Evolutionary conservation across 2,113 vertebrate genomes (phyloP), one percentile per base, ranked within the genome.

Genomic region (Pogona vitticeps): DNA sequence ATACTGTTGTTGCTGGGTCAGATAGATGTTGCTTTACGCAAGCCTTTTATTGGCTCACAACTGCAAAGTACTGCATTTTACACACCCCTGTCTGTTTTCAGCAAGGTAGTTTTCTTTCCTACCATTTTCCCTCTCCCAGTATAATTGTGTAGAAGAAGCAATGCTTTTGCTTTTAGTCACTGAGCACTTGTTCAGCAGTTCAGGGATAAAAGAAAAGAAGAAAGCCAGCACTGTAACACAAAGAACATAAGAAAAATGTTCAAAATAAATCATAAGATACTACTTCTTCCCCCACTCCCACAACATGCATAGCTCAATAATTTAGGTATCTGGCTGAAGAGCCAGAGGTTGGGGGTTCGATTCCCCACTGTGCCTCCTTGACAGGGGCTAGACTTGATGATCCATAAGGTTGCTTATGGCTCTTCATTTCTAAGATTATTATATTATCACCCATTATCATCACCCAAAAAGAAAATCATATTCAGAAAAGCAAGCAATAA

Each of bases 1-100:
- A 94, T 84, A 79, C 46, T 93, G 72, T 88, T 94, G 93, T 91
- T 92, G 86, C 72, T 91, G 87, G 80, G 52, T 91, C 85, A 90
- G 85, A 95, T 86, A 52, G 95, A 90, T 83, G 86, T 40, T 89
- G 80, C 59, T 90, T 76, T 93, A 92, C 90, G 88, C 52, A 91
- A 88, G 71, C 20, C 6, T 80, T 93, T 93, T 91, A 91, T 81
- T 92, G 78, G 46, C 38, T 90, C 82, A 76, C 65, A 86, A 36
- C 83, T 83, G 84, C 88, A 94, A 91, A 90, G 42, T 89, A 31
- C 88, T 92, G 68, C 83, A 9, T 90, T 93, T 91, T 86, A 92
- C 88, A 88, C 63, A 90, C 72, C 65, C 20, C 81, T 73, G 86
- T 88, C 78, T 76, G 91, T 82, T 77, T 80, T 90, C 86, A 88